phyloP scores from a whole-genome alignment of 1,140 invertebrate species.

The Pinna nobilis region DNA sequence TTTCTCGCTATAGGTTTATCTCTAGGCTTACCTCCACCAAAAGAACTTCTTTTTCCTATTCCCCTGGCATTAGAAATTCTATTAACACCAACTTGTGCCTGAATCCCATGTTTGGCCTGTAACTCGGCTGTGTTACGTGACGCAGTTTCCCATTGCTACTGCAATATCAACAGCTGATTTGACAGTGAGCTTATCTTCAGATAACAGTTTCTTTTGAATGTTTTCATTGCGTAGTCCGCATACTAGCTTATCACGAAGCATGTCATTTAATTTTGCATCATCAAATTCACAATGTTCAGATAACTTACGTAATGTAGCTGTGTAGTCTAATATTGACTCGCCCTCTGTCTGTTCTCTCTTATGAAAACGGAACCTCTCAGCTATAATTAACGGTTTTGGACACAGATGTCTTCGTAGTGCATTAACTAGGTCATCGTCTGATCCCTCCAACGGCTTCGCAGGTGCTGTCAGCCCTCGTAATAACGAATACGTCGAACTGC shows the following conservation, averaged over 20 bases:
- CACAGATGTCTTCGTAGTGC: too few species aligned
- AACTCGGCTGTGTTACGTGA: conserved; percentile 31
- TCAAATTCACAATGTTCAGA: conserved; percentile 39
- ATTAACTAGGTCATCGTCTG: too few species aligned
- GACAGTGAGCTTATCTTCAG: conserved; percentile 21
- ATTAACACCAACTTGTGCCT: neutral
- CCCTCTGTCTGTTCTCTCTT: too few species aligned
- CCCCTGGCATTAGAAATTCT: neutral
- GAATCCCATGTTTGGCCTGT: neutral
- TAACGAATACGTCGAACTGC: too few species aligned
- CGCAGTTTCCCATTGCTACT: conserved; percentile 40
- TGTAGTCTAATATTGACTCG: too few species aligned
- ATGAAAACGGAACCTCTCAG: too few species aligned
- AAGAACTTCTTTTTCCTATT: conserved; percentile 7
- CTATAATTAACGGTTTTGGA: too few species aligned
- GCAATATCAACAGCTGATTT: conserved; percentile 28
- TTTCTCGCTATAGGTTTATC: neutral
- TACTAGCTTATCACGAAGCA: conserved; percentile 34
- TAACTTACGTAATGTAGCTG: conserved; percentile 39
- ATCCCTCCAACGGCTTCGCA: too few species aligned
- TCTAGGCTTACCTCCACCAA: neutral
- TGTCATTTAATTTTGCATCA: conserved; percentile 12
- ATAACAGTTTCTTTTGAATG: conserved; percentile 33
- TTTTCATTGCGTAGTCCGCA: conserved; percentile 30
- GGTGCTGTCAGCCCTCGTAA: too few species aligned